These are phyloP conservation scores for Nesidiocoris tenuis DNA, from an alignment of 2,888 invertebrate genomes.

Conservation along the genomic window DNA sequence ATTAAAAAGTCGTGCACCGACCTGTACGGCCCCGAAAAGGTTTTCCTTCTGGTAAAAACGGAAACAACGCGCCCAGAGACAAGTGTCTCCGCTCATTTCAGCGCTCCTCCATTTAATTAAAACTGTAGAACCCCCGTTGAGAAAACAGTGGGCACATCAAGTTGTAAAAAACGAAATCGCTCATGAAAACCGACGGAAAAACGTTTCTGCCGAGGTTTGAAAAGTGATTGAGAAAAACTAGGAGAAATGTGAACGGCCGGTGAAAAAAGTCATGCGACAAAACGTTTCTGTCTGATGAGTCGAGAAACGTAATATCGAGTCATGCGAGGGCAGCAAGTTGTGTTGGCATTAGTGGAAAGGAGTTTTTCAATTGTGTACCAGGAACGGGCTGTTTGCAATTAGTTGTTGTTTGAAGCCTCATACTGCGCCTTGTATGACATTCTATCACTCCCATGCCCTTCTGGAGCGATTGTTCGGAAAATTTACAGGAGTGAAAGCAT, in stretches of 20 bases:
- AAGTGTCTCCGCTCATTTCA: conserved; percentile 14
- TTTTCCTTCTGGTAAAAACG: conserved; percentile 18
- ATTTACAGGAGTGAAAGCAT: no score
- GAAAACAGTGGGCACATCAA: conserved; percentile 5
- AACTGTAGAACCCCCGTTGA: conserved; percentile 9
- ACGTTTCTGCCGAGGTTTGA: background rate
- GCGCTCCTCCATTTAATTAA: conserved; percentile 24
- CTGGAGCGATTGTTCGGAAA: no score
- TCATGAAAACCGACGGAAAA: background rate
- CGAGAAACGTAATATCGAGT: background rate
- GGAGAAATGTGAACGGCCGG: background rate
- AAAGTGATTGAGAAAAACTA: background rate
- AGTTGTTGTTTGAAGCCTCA: no score
- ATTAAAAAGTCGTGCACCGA: conserved; percentile 27
- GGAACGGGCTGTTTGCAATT: no score
- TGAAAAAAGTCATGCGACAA: background rate
- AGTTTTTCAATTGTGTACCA: no score
- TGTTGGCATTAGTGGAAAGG: background rate
- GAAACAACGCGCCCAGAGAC: conserved; percentile 13
- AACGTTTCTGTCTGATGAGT: background rate
- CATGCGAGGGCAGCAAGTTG: background rate
- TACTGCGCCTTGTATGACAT: no score
- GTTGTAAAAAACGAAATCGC: background rate
- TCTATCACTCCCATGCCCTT: no score
- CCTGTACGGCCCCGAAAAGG: background rate